Conservation (phyloP, 2,113 vertebrate species). For the Nettapus auritus region DNA sequence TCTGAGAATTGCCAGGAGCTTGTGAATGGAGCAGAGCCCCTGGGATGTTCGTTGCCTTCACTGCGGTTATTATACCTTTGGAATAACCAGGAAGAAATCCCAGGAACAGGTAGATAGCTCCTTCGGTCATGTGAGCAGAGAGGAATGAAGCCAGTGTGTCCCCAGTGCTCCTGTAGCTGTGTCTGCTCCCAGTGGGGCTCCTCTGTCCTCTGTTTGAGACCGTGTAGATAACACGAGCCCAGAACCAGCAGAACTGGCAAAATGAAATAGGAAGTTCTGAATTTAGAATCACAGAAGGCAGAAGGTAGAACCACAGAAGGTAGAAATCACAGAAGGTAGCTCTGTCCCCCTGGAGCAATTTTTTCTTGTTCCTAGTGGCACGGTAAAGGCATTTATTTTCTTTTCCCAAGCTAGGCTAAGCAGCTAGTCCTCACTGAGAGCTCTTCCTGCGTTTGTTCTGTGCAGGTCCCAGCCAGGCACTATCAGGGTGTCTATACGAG, state of each 20-base stretch:
- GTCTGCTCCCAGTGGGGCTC: not conserved
- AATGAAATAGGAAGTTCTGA: not conserved
- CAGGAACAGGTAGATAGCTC: not conserved
- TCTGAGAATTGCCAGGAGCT: not conserved
- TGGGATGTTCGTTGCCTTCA: not conserved
- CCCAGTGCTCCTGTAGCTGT: not conserved
- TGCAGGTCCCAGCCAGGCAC: not conserved
- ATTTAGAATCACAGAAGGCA: not conserved
- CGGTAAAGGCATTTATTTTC: not conserved
- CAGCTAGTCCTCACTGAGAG: not conserved
- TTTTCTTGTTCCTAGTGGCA: not conserved
- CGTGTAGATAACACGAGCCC: not conserved
- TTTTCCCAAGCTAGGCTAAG: not conserved
- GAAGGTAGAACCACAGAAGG: too few relatives aligned
- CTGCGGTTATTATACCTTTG: not conserved
- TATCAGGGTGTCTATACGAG: not conserved
- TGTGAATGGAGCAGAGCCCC: not conserved
- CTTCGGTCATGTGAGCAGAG: fast-evolving
- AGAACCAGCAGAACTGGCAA: not conserved
- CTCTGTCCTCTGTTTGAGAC: not conserved
- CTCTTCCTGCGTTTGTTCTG: not conserved
- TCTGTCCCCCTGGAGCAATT: not conserved
- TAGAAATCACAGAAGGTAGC: not conserved
- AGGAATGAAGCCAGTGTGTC: not conserved
- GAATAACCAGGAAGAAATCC: not conserved